phyloP scores from a whole-genome alignment of 2,888 invertebrate genomes.

The Drosophila acutilabella region DNA sequence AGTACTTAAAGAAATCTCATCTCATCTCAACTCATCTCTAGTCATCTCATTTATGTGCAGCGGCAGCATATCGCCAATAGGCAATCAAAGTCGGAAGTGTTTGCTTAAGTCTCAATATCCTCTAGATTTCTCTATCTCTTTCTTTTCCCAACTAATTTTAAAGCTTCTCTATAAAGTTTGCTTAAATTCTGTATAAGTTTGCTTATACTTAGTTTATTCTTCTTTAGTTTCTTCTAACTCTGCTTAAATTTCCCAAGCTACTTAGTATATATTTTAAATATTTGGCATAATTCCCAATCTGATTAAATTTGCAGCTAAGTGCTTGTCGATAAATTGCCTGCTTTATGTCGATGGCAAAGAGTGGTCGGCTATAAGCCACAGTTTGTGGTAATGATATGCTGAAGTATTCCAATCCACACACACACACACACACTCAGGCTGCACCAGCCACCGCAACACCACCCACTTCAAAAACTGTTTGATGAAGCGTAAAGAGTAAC shows the following conservation, averaged over 20 bases:
- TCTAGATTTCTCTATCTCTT: not conserved
- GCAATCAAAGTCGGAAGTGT: conserved; percentile 4
- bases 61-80: not conserved
- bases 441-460: conserved; percentile 4
- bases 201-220: not conserved
- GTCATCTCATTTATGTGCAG: conserved; percentile 16
- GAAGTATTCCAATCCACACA: conserved; percentile 33
- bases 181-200: too few relatives aligned
- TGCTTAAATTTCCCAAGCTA: not conserved
- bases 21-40: not conserved
- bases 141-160: not conserved
- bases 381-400: conserved; percentile 61
- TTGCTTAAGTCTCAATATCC: not conserved
- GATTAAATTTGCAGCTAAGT: conserved; percentile 21
- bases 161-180: not conserved
- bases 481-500: conserved; percentile 65
- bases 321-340: conserved; percentile 55
- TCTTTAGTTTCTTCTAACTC: too few relatives aligned
- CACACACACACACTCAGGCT: conserved; percentile 12
- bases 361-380: conserved; percentile 38
- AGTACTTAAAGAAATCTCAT: not conserved
- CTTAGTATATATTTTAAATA: not conserved
- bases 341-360: conserved; percentile 33
- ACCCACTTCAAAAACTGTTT: conserved; percentile 42
- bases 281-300: conserved; percentile 18